Evolutionary conservation across 2,113 vertebrate species (phyloP).

Genomic region (Panurus biarmicus): DNA sequence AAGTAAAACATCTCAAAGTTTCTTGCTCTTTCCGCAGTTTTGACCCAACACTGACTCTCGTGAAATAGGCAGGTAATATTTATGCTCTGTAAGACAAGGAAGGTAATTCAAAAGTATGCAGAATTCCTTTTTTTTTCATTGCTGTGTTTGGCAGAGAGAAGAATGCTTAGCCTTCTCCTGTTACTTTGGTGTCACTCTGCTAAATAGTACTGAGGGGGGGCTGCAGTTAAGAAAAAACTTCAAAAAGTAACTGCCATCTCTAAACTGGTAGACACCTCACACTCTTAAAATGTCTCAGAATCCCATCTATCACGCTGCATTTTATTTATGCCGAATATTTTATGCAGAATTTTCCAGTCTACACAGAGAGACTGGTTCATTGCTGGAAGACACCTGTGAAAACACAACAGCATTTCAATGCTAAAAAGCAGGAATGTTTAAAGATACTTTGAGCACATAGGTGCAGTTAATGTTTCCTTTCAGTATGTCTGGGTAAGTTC

Average conservation of each 20-base stretch:
- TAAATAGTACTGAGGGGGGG: neutral
- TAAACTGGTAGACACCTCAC: neutral
- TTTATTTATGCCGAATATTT: neutral
- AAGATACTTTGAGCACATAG: neutral
- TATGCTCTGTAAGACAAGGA: neutral
- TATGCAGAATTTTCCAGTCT: neutral
- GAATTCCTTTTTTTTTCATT: neutral
- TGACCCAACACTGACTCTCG: neutral
- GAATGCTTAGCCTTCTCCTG: neutral
- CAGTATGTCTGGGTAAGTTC: neutral
- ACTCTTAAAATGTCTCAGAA: neutral
- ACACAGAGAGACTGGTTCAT: neutral
- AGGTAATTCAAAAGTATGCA: neutral
- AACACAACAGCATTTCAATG: neutral
- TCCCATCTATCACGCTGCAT: neutral
- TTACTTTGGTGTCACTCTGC: neutral
- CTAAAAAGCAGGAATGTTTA: neutral
- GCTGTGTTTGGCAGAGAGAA: neutral
- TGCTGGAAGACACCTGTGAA: neutral
- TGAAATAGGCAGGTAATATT: neutral
- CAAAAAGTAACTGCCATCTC: neutral
- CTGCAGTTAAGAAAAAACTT: neutral
- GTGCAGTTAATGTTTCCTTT: neutral
- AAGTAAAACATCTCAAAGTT: neutral
- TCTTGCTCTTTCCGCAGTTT: neutral